phyloP scores from a whole-genome alignment of 2,113 vertebrate genomes.

The Campylorhamphus procurvoides region DNA sequence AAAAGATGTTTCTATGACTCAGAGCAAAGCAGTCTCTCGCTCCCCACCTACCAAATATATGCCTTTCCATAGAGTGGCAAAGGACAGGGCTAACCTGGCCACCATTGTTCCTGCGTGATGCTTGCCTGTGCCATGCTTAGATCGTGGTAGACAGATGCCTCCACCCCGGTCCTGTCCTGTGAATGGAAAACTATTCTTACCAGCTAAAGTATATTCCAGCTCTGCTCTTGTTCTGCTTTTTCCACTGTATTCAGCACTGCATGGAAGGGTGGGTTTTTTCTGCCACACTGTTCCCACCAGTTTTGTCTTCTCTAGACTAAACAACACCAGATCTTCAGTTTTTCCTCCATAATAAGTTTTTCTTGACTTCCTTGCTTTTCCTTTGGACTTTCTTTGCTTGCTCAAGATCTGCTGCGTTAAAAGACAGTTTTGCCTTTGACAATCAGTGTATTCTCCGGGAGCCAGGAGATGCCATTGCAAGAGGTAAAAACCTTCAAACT shows the following conservation, averaged over 20 bases:
- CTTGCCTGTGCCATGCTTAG: neutral
- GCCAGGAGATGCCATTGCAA: neutral
- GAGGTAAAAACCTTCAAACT: neutral
- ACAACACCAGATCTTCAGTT: neutral
- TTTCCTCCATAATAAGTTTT: neutral
- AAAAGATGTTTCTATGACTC: slow-evolving; percentile 34
- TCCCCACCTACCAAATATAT: accelerated
- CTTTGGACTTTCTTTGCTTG: neutral
- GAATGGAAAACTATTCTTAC: neutral
- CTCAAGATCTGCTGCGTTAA: neutral
- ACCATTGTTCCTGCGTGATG: accelerated
- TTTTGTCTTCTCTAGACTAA: neutral
- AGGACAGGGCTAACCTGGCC: neutral
- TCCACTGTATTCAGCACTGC: accelerated
- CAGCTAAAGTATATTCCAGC: neutral
- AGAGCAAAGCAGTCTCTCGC: neutral
- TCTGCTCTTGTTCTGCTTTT: neutral
- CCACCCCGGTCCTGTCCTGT: neutral
- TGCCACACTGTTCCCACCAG: accelerated
- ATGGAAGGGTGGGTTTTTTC: accelerated
- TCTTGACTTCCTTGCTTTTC: neutral
- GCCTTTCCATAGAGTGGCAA: neutral
- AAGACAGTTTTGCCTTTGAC: neutral
- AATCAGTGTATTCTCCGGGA: neutral
- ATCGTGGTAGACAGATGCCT: neutral